Evolutionary conservation across 2,888 invertebrate species (phyloP).

Genomic region (Malacosoma neustria): DNA sequence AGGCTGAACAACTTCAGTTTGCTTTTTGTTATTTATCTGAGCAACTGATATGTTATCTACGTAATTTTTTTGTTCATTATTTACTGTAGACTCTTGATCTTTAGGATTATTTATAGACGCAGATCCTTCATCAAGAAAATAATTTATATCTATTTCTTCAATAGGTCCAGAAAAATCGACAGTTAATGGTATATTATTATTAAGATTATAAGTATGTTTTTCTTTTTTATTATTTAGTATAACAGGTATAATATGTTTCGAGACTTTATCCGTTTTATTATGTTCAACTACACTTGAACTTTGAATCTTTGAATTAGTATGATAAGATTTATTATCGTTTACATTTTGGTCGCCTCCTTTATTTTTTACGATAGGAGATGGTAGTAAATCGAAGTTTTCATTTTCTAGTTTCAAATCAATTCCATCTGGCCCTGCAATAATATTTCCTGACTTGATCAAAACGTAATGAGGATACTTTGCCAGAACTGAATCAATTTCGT

Average conservation of each 20-base stretch:
- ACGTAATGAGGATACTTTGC: constrained; percentile 23
- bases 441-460: constrained; percentile 15
- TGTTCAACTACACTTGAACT: background rate
- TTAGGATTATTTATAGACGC: background rate
- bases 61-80: too few species aligned
- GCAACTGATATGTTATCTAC: too few species aligned
- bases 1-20: too few species aligned
- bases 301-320: background rate
- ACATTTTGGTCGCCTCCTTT: background rate
- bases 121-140: background rate
- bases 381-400: background rate
- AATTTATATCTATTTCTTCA: background rate
- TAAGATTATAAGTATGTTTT: background rate
- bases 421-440: background rate
- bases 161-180: background rate
- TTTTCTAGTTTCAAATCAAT: background rate
- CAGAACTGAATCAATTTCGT: constrained; percentile 22
- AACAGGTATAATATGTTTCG: background rate
- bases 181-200: background rate
- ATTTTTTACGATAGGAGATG: background rate
- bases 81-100: too few species aligned
- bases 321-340: background rate
- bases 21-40: too few species aligned
- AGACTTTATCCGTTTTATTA: background rate
- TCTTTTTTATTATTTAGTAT: background rate